Evolutionary conservation across 2,113 vertebrate species (phyloP).

Genomic region (Bostrychus sinensis): DNA sequence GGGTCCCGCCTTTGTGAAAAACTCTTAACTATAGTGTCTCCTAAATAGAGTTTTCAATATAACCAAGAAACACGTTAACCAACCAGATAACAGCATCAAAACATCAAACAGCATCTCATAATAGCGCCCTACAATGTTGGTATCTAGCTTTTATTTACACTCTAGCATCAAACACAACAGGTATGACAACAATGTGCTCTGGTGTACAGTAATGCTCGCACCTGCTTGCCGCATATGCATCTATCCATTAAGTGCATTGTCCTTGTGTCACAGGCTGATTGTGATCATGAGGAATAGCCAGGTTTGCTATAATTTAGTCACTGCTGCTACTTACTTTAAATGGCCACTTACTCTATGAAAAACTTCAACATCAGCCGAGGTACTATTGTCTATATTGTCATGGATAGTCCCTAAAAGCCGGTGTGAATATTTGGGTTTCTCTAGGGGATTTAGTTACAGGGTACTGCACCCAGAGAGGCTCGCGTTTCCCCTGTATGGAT

Average conservation of each 20-base stretch:
- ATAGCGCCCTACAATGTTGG: no score
- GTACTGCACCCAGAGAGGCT: conserved; percentile 49
- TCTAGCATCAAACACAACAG: background rate
- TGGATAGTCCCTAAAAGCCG: conserved; percentile 5
- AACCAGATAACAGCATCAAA: no score
- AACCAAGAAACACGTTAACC: no score
- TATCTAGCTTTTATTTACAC: no score
- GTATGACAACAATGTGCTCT: conserved; percentile 5
- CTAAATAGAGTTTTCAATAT: no score
- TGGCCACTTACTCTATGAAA: background rate
- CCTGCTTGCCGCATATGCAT: conserved; percentile 63
- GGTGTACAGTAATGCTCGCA: conserved; percentile 2
- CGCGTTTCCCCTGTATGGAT: conserved; percentile 34
- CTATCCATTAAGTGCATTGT: conserved; percentile 34
- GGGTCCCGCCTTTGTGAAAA: no score
- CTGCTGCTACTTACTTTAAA: background rate
- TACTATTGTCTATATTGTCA: background rate
- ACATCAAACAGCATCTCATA: no score
- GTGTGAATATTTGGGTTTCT: conserved; percentile 2
- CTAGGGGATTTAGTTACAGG: conserved; percentile 24
- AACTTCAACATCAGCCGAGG: background rate
- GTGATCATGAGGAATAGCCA: conserved; percentile 39
- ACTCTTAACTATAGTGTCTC: no score
- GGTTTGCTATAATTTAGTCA: background rate
- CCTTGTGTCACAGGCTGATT: conserved; percentile 43